Evolutionary conservation across 2,888 invertebrate species (phyloP).

Genomic region (Encarsia formosa): DNA sequence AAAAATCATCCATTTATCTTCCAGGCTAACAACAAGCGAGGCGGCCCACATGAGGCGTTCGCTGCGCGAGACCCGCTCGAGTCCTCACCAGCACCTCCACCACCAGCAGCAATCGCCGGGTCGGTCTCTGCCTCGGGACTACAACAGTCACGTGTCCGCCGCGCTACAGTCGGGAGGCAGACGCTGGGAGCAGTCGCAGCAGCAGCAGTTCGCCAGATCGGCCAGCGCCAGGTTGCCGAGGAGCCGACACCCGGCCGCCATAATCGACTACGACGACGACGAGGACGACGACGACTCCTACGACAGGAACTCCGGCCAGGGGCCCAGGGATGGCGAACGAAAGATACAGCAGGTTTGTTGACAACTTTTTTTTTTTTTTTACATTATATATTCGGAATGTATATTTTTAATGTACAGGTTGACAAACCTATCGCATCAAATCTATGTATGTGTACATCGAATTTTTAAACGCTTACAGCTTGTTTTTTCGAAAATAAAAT

Average conservation of each 20-base stretch:
- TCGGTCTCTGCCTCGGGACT: slow-evolving; percentile 23
- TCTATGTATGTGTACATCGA: no score
- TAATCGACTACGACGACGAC: slow-evolving; percentile 48
- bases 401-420: no score
- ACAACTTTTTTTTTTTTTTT: neutral
- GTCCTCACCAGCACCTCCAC: slow-evolving; percentile 35
- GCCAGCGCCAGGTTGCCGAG: slow-evolving; percentile 76
- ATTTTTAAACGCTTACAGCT: no score
- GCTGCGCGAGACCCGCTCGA: slow-evolving; percentile 24
- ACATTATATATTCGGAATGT: neutral
- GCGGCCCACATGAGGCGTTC: slow-evolving; percentile 36
- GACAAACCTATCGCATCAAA: no score
- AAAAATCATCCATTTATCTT: no score
- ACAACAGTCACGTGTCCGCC: slow-evolving; percentile 21
- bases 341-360: slow-evolving; percentile 62
- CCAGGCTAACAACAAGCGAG: no score
- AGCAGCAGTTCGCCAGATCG: slow-evolving; percentile 70
- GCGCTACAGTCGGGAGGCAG: slow-evolving; percentile 2
- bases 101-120: slow-evolving; percentile 33
- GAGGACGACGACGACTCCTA: slow-evolving; percentile 53
- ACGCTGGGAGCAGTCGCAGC: slow-evolving; percentile 17
- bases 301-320: slow-evolving; percentile 49
- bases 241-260: slow-evolving; percentile 46
- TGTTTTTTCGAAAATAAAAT: no score
- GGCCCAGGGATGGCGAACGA: slow-evolving; percentile 66